These are phyloP conservation scores for Enteromius treurensis DNA, from an alignment of 2,797 vertebrate species.

Conservation along the genomic window DNA sequence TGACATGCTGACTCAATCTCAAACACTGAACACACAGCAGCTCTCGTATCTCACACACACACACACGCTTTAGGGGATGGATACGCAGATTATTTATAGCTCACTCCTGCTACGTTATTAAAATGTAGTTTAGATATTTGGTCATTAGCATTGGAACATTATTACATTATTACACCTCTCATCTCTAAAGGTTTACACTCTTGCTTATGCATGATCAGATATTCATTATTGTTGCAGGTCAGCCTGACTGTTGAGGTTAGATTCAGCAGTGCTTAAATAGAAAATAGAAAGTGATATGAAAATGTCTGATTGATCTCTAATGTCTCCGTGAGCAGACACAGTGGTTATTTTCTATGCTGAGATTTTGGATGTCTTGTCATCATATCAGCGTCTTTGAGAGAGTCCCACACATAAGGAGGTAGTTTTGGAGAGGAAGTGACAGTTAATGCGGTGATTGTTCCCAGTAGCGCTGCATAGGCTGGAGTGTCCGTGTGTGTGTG, in stretches of 20 bases:
- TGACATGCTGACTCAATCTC: conserved; percentile 55
- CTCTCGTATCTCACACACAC: conserved; percentile 11
- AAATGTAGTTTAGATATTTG: not conserved
- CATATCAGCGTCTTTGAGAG: not conserved
- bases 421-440: conserved; percentile 38
- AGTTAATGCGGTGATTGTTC: not conserved
- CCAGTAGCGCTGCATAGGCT: conserved; percentile 4
- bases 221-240: not conserved
- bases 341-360: not conserved
- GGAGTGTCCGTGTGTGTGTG: conserved; percentile 29
- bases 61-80: not conserved
- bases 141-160: not conserved
- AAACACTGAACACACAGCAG: conserved; percentile 30
- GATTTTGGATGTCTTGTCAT: not conserved
- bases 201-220: not conserved
- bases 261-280: not conserved
- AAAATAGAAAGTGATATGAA: not conserved
- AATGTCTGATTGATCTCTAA: not conserved
- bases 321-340: not conserved
- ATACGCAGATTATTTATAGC: conserved; percentile 5
- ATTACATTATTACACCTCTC: not conserved
- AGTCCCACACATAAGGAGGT: conserved; percentile 2
- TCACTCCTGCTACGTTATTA: not conserved
- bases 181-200: not conserved
- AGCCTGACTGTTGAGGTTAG: not conserved